A percentile compares a stretch with the other conserved stretches of the same genome.
Evolutionary conservation across 2,888 invertebrate genomes (phyloP).

Genomic region (Dryadula phaetusa): DNA sequence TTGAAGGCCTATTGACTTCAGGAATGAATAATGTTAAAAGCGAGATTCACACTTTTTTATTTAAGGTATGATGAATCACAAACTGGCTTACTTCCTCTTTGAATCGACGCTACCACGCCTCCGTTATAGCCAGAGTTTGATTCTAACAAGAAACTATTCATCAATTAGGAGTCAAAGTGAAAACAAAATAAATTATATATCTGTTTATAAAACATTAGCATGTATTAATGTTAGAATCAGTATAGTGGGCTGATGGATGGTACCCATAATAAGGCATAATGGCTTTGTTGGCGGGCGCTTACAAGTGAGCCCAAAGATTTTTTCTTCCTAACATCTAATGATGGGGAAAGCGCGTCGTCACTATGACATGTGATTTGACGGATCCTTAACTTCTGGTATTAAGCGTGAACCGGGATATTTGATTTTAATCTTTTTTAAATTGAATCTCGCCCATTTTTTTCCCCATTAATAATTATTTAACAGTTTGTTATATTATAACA

Average conservation of each 20-base stretch:
- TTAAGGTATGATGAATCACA: conserved; percentile 69
- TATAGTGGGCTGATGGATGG: conserved; percentile 81
- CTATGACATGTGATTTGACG: conserved; percentile 71
- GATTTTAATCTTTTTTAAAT: conserved; percentile 35
- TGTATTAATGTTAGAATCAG: conserved; percentile 81
- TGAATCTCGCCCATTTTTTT: conserved; percentile 13
- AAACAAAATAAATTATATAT: conserved; percentile 84
- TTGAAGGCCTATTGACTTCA: conserved; percentile 54
- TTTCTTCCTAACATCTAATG: conserved; percentile 75
- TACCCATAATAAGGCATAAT: conserved; percentile 82
- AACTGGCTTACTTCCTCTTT: conserved; percentile 70
- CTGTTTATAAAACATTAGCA: conserved; percentile 84
- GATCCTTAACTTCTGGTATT: conserved; percentile 74
- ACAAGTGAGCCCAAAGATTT: conserved; percentile 70
- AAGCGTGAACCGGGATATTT: conserved; percentile 45
- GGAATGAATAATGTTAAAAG: conserved; percentile 59
- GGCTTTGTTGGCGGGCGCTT: conserved; percentile 80
- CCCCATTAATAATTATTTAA: neutral
- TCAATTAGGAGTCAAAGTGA: conserved; percentile 78
- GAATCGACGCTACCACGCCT: conserved; percentile 72
- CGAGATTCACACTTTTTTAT: conserved; percentile 71
- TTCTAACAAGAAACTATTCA: conserved; percentile 76
- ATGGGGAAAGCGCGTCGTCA: conserved; percentile 75
- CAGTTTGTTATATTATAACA: neutral
- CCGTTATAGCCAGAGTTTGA: conserved; percentile 69